These are phyloP conservation scores for Clunio marinus DNA, from an alignment of 2,888 invertebrate species.

Conservation along the genomic window DNA sequence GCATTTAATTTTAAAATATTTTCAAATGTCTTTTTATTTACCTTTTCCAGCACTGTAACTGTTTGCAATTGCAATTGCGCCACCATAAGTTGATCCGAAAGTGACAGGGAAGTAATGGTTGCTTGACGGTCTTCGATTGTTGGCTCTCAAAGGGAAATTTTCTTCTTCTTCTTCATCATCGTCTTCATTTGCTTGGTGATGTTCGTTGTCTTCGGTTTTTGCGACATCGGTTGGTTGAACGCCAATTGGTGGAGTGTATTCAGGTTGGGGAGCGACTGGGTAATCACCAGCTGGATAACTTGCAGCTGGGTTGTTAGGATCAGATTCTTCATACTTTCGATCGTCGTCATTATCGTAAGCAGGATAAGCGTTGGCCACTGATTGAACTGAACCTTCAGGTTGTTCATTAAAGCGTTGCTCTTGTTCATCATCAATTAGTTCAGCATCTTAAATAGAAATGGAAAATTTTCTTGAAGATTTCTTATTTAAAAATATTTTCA, in stretches of 20 bases:
- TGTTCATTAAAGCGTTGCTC: not conserved
- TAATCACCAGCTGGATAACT: conserved; percentile 8
- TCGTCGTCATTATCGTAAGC: conserved; percentile 12
- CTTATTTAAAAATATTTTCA: not conserved
- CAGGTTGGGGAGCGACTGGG: not conserved
- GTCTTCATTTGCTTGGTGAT: conserved; percentile 40
- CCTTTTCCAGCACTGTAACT: conserved; percentile 52
- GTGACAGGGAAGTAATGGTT: conserved; percentile 51
- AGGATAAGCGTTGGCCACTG: conserved; percentile 39
- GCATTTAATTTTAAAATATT: not conserved
- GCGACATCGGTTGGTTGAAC: conserved; percentile 38
- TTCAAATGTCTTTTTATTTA: not conserved
- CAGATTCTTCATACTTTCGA: conserved; percentile 1
- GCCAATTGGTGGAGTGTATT: not conserved
- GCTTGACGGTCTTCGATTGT: not conserved
- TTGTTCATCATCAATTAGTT: conserved; percentile 1
- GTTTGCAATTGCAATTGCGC: conserved; percentile 51
- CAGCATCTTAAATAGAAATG: not conserved
- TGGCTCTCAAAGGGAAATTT: not conserved
- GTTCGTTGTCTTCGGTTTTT: conserved; percentile 41
- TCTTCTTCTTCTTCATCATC: conserved; percentile 41
- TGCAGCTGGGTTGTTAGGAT: not conserved
- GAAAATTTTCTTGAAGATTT: too few relatives aligned
- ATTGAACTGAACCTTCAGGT: conserved; percentile 9
- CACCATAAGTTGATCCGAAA: conserved; percentile 49